phyloP scores from a whole-genome alignment of 2,797 vertebrate genomes.

The Tauraco hartlaubi region DNA sequence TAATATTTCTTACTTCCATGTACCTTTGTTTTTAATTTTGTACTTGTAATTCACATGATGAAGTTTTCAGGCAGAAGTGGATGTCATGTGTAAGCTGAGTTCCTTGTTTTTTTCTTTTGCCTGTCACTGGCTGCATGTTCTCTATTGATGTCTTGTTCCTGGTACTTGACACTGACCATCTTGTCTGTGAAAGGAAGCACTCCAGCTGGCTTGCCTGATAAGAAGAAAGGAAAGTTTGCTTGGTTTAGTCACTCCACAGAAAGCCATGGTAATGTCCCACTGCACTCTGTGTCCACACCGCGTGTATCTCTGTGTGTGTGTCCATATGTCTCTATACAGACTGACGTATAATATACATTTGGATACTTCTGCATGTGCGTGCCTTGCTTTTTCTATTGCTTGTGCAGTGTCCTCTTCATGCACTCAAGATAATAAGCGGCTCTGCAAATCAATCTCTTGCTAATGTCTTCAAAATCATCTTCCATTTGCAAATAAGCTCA shows the following conservation, averaged over 20 bases:
- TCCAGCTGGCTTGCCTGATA: constrained; percentile 82
- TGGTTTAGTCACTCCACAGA: constrained; percentile 88
- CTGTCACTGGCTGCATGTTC: constrained; percentile 79
- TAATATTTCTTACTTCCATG: not conserved
- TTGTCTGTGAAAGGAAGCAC: constrained; percentile 85
- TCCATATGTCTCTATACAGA: not conserved
- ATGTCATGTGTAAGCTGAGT: constrained; percentile 72
- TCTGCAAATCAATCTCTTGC: not conserved
- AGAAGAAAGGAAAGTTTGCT: constrained; percentile 87
- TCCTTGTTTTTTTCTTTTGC: constrained; percentile 79
- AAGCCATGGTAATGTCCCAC: constrained; percentile 82
- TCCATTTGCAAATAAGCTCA: constrained; percentile 27
- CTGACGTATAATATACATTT: not conserved
- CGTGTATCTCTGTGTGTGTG: not conserved
- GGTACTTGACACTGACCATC: constrained; percentile 81
- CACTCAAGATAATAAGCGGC: constrained; percentile 3
- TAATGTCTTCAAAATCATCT: not conserved
- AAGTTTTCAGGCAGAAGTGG: constrained; percentile 54
- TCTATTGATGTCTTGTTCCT: constrained; percentile 82
- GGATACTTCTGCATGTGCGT: not conserved
- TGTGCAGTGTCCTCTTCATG: constrained; percentile 5
- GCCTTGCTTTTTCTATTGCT: not conserved
- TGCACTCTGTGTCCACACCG: constrained; percentile 38
- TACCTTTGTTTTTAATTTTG: constrained; percentile 23
- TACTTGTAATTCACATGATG: constrained; percentile 43